These are phyloP conservation scores for Onychomys torridus DNA, from an alignment of 2,797 vertebrate genomes.

Conservation along the genomic window DNA sequence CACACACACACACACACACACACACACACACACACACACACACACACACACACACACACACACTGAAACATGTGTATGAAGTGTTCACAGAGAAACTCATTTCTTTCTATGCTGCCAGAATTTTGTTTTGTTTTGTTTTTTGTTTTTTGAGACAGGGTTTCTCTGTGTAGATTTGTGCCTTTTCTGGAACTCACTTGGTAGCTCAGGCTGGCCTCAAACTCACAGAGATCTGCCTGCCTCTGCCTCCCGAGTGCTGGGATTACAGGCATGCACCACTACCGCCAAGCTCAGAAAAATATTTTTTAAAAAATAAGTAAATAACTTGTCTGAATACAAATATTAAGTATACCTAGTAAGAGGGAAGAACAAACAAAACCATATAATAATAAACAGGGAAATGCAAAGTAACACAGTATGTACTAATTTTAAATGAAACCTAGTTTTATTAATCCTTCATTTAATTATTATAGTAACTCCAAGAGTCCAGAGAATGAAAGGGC, in stretches of 20 bases:
- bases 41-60: not conserved
- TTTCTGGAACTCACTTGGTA: too few relatives aligned
- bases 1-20: not conserved
- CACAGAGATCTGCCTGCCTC: too few relatives aligned
- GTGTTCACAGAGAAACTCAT: not conserved
- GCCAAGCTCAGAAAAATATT: too few relatives aligned
- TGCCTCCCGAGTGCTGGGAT: too few relatives aligned
- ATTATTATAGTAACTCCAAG: not conserved
- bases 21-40: not conserved
- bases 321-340: constrained; percentile 32
- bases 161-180: too few relatives aligned
- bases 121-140: too few relatives aligned
- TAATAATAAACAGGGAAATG: not conserved
- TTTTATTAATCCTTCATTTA: constrained; percentile 8
- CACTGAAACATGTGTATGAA: not conserved
- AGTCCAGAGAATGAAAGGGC: not conserved
- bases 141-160: too few relatives aligned
- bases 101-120: not conserved
- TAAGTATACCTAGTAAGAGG: not conserved
- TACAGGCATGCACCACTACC: too few relatives aligned
- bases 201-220: too few relatives aligned
- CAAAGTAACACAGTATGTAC: not conserved
- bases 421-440: not conserved
- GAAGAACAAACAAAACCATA: constrained; percentile 4
- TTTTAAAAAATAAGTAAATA: not conserved